A percentile compares a stretch with the other conserved stretches of the same genome.
phyloP scores from a whole-genome alignment of 2,888 invertebrate genomes.

The Dryobota labecula region DNA sequence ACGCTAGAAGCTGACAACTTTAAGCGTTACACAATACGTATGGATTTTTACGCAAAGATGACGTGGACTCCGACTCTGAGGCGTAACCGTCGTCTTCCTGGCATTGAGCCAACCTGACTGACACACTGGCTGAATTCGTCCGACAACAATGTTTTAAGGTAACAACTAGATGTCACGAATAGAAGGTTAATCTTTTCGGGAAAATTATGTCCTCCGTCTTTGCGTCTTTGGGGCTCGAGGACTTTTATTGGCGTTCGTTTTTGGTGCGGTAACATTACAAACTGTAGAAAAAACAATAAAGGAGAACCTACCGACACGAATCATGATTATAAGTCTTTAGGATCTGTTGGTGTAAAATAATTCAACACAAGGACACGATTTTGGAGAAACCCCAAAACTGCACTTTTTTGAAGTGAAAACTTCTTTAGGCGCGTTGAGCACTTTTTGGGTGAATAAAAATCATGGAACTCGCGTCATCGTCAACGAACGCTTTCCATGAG shows the following conservation, averaged over 20 bases:
- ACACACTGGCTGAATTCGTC: slow-evolving; percentile 62
- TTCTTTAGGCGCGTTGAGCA: too few species aligned
- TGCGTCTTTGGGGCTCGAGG: background rate
- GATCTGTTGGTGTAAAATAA: background rate
- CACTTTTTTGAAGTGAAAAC: too few species aligned
- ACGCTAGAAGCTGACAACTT: slow-evolving; percentile 37
- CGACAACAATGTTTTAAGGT: slow-evolving; percentile 54
- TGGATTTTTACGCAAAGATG: slow-evolving; percentile 66
- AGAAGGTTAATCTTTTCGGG: slow-evolving; percentile 42
- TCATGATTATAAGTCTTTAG: background rate
- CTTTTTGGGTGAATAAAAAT: too few species aligned
- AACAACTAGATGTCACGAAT: slow-evolving; percentile 41
- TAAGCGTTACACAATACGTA: slow-evolving; percentile 64
- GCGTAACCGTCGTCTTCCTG: slow-evolving; percentile 55
- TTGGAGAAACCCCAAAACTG: background rate
- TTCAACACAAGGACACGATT: background rate
- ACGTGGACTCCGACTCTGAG: slow-evolving; percentile 61
- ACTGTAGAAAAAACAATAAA: background rate
- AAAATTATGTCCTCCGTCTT: slow-evolving; percentile 6
- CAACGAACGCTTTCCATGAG: too few species aligned
- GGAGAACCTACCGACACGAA: too few species aligned
- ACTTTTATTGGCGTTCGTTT: background rate
- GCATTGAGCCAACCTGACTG: slow-evolving; percentile 59
- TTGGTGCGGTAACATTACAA: background rate
- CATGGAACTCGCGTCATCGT: too few species aligned